phyloP scores from a whole-genome alignment of 2,113 vertebrate species.

The Glaucidium brasilianum region DNA sequence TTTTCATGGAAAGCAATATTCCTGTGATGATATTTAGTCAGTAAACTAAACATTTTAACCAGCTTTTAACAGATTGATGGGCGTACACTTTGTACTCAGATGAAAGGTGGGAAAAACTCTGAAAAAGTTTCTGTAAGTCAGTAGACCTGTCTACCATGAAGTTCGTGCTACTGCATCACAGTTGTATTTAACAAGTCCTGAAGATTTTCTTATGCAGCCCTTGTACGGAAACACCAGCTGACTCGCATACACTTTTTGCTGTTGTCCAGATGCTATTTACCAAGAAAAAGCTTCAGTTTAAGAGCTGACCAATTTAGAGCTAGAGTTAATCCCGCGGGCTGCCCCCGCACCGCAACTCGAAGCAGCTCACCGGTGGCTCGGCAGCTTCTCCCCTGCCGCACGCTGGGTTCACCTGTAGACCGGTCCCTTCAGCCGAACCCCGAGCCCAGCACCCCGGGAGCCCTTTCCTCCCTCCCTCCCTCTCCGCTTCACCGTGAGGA shows the following conservation, averaged over 20 bases:
- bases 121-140: neutral
- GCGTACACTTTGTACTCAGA: neutral
- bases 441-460: neutral
- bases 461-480: neutral
- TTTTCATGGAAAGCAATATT: neutral
- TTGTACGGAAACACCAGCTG: neutral
- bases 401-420: fast-evolving
- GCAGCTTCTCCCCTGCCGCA: neutral
- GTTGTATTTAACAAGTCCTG: neutral
- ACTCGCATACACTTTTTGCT: neutral
- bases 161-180: neutral
- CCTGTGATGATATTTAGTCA: neutral
- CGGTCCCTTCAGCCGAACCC: neutral
- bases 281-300: neutral
- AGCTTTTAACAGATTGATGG: neutral
- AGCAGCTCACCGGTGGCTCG: neutral
- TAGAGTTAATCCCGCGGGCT: neutral
- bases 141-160: neutral
- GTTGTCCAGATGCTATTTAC: neutral
- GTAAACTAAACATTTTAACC: neutral
- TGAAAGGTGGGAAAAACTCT: neutral
- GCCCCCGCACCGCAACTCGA: neutral
- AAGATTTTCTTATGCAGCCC: neutral
- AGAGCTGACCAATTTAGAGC: fast-evolving
- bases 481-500: neutral